A percentile compares a stretch with the other conserved stretches of the same genome.
Conservation (phyloP, 2,113 vertebrate genomes). For the Leptodactylus fuscus region DNA sequence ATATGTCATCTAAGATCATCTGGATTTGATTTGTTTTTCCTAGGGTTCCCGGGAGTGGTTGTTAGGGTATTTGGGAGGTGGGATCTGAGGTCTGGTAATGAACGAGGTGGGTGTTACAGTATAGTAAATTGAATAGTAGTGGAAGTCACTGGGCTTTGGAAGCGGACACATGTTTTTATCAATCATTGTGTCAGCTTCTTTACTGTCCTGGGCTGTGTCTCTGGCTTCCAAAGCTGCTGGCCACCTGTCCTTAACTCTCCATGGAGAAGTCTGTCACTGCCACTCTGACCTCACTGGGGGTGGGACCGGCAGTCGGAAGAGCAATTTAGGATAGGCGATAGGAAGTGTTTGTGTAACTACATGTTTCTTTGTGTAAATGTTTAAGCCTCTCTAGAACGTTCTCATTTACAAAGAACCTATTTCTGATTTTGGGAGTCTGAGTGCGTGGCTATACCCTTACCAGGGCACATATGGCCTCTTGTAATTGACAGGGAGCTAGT, state of each 20-base stretch:
- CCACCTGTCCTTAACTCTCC: slow-evolving; percentile 49
- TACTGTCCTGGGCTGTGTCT: slow-evolving; percentile 22
- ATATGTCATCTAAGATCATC: not conserved
- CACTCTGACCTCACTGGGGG: slow-evolving; percentile 31
- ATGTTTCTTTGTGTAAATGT: not conserved
- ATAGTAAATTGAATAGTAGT: slow-evolving; percentile 7
- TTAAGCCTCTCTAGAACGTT: not conserved
- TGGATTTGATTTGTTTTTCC: not conserved
- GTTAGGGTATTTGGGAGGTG: not conserved
- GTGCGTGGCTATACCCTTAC: not conserved
- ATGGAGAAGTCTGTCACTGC: slow-evolving; percentile 6
- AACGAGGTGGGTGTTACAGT: not conserved
- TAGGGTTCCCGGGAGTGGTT: not conserved
- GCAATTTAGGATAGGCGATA: not conserved
- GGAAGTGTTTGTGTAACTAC: slow-evolving; percentile 28
- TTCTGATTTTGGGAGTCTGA: not conserved
- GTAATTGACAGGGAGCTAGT: not conserved
- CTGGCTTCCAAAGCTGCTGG: slow-evolving; percentile 25
- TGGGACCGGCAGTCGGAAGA: slow-evolving; percentile 19
- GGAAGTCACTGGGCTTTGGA: not conserved
- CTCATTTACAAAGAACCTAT: too few species aligned
- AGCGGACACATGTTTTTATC: slow-evolving; percentile 52
- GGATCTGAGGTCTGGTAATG: not conserved
- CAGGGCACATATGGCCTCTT: too few species aligned
- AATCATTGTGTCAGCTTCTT: slow-evolving; percentile 49